Evolutionary conservation across 2,888 invertebrate genomes (phyloP).

Genomic region (Quadriops clusia): DNA sequence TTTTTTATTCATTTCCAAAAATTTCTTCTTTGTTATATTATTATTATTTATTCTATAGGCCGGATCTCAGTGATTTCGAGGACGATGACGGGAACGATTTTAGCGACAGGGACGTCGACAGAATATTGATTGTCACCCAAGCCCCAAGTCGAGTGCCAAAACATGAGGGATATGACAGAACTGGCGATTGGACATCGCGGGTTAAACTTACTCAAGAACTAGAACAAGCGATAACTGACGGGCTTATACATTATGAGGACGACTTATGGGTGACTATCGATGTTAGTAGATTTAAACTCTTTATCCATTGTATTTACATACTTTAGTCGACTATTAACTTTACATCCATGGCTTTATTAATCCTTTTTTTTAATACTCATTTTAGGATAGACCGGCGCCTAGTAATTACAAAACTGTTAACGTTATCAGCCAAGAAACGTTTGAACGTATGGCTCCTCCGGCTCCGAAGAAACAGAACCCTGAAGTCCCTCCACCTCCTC

Average conservation of each 20-base stretch:
- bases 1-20: too few relatives aligned
- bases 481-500: slow-evolving; percentile 74
- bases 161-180: slow-evolving; percentile 83
- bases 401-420: slow-evolving; percentile 75
- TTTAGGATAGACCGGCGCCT: slow-evolving; percentile 38
- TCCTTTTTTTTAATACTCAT: slow-evolving; percentile 4
- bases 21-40: slow-evolving; percentile 2
- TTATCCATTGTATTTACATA: slow-evolving; percentile 1
- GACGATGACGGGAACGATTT: slow-evolving; percentile 83
- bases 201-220: slow-evolving; percentile 92
- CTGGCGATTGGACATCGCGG: slow-evolving; percentile 78
- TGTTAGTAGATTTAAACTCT: slow-evolving; percentile 26
- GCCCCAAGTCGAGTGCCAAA: slow-evolving; percentile 48
- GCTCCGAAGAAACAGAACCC: slow-evolving; percentile 56
- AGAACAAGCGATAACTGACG: slow-evolving; percentile 92
- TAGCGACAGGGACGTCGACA: slow-evolving; percentile 84
- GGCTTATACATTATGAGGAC: slow-evolving; percentile 92
- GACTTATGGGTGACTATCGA: slow-evolving; percentile 89
- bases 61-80: slow-evolving; percentile 35
- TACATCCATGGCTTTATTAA: slow-evolving; percentile 5
- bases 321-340: slow-evolving; percentile 7
- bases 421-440: slow-evolving; percentile 77
- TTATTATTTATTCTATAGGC: slow-evolving; percentile 10
- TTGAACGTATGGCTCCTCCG: slow-evolving; percentile 63
- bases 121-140: slow-evolving; percentile 91